Evolutionary conservation across 2,113 vertebrate genomes (phyloP).

Genomic region (Podarcis muralis): DNA sequence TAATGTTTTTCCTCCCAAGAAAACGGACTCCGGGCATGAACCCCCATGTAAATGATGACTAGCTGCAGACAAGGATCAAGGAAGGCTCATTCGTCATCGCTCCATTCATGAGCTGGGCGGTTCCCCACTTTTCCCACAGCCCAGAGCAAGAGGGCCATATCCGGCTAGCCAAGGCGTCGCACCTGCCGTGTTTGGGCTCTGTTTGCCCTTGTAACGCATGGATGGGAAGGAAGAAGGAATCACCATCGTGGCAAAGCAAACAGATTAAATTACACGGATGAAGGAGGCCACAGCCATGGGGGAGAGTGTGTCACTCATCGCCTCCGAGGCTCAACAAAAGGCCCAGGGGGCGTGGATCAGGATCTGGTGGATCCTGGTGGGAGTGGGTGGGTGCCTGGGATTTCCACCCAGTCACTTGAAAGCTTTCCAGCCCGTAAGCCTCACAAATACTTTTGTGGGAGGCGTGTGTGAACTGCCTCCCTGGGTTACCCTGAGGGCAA

Average conservation of each 20-base stretch:
- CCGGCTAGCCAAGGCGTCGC: neutral
- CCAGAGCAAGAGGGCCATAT: neutral
- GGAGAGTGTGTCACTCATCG: neutral
- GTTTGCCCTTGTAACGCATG: neutral
- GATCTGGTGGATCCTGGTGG: constrained; percentile 26
- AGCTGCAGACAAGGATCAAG: neutral
- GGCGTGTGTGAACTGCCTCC: no score
- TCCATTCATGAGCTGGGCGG: neutral
- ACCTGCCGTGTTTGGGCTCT: neutral
- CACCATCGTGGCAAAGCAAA: constrained; percentile 21
- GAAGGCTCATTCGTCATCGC: neutral
- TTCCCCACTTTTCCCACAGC: neutral
- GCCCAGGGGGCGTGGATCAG: neutral
- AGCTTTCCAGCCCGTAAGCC: neutral
- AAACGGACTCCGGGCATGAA: no score
- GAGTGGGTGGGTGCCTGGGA: neutral
- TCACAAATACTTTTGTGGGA: neutral
- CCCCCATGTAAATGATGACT: no score
- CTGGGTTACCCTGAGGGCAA: neutral
- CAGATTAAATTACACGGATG: constrained; percentile 3
- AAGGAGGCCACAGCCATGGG: neutral
- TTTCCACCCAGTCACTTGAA: neutral
- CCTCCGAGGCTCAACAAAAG: neutral
- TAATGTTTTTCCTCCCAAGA: neutral
- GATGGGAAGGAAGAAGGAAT: neutral